These are phyloP conservation scores for Drosophila pegasa DNA, from an alignment of 2,888 invertebrate species.

Conservation along the genomic window DNA sequence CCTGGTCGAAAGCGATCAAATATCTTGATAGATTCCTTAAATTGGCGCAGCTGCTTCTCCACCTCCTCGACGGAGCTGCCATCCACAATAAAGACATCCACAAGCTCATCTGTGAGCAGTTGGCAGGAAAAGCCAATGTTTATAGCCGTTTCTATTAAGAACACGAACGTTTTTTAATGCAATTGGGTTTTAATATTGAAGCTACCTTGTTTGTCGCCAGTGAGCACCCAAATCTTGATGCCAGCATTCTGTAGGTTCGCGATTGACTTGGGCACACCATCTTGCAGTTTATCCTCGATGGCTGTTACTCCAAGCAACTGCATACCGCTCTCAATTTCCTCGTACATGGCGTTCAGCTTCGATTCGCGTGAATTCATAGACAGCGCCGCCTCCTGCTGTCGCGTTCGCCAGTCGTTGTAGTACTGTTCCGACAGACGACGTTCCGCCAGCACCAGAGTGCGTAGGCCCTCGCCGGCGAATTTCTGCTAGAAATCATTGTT, in stretches of 20 bases:
- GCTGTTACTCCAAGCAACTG: constrained; percentile 96
- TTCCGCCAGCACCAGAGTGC: constrained; percentile 97
- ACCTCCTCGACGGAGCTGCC: constrained; percentile 93
- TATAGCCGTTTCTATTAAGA: constrained; percentile 96
- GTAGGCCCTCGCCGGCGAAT: constrained; percentile 97
- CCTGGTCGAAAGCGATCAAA: constrained; percentile 89
- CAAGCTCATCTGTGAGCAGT: constrained; percentile 97
- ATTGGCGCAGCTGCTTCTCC: constrained; percentile 91
- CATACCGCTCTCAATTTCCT: constrained; percentile 98
- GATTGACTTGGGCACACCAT: constrained; percentile 98
- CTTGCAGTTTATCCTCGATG: constrained; percentile 99
- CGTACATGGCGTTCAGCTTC: constrained; percentile 94
- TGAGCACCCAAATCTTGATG: constrained; percentile 99
- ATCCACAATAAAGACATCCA: constrained; percentile 97
- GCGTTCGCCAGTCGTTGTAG: constrained; percentile 94
- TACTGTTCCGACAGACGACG: constrained; percentile 94
- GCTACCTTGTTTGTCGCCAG: constrained; percentile 99
- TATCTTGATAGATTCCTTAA: constrained; percentile 90
- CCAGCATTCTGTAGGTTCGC: constrained; percentile 97
- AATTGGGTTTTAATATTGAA: not conserved
- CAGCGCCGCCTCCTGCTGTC: constrained; percentile 94
- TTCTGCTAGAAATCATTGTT: constrained; percentile 87
- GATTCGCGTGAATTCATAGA: constrained; percentile 95
- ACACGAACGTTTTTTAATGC: not conserved
- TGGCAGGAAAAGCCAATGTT: constrained; percentile 99